Evolutionary conservation across 1,140 invertebrate species (phyloP).

Genomic region (Andrena cerasifolii): DNA sequence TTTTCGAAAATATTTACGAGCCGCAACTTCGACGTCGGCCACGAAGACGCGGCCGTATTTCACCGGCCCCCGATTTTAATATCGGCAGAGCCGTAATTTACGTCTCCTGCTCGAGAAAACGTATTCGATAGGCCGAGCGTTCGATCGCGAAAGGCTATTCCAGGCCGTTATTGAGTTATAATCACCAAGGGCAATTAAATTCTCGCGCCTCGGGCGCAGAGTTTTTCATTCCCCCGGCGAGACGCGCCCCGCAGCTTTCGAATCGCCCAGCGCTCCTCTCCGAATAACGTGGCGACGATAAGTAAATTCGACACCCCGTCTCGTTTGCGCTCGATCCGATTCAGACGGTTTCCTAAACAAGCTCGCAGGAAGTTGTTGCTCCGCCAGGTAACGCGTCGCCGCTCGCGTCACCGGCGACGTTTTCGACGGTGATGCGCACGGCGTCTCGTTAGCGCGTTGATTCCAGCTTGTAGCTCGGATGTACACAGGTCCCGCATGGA

Average conservation of each 20-base stretch:
- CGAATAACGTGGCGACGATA: no score
- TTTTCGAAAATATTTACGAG: conserved; percentile 16
- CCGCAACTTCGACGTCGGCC: neutral
- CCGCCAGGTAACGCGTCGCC: conserved; percentile 40
- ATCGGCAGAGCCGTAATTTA: neutral
- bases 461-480: conserved; percentile 40
- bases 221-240: no score
- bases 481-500: conserved; percentile 18
- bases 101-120: neutral
- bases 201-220: no score
- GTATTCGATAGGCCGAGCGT: no score
- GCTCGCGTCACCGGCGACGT: conserved; percentile 57
- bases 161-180: no score
- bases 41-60: neutral
- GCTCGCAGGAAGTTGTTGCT: conserved; percentile 28
- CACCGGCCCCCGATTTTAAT: conserved; percentile 3
- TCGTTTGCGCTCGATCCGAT: no score
- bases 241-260: no score
- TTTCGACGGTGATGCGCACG: conserved; percentile 46
- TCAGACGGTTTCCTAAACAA: conserved; percentile 10
- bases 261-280: no score
- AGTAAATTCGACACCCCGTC: no score
- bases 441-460: conserved; percentile 57
- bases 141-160: no score
- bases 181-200: no score